A percentile compares a stretch with the other conserved stretches of the same genome.
phyloP scores from a whole-genome alignment of 2,113 vertebrate species.

The Lasiurus cinereus region DNA sequence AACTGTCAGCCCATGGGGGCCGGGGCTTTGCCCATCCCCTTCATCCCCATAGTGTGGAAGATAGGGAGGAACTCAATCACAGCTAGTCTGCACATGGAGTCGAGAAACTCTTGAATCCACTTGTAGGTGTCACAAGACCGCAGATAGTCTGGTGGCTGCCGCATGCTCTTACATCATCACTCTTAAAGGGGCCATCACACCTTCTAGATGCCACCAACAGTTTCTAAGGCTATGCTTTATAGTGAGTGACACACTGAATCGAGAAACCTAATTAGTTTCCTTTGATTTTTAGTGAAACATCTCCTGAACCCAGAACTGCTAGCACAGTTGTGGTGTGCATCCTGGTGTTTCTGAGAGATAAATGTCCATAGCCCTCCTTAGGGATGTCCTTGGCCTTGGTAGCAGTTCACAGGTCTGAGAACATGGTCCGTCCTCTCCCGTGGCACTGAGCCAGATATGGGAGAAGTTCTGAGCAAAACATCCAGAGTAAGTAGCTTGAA shows the following conservation, averaged over 20 bases:
- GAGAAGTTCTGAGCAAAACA: background rate
- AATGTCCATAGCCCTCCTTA: rapidly evolving
- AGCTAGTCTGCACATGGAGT: background rate
- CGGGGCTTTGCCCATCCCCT: background rate
- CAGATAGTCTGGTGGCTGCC: background rate
- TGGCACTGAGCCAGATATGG: rapidly evolving
- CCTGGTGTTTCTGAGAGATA: background rate
- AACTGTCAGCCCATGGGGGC: background rate
- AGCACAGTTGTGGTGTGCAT: rapidly evolving
- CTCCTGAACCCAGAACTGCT: background rate
- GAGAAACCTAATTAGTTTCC: background rate
- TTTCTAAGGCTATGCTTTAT: background rate
- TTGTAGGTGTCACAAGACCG: rapidly evolving
- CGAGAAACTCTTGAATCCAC: background rate
- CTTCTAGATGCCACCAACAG: background rate
- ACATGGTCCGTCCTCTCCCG: too few species aligned
- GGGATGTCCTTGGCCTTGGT: background rate
- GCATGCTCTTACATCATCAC: background rate
- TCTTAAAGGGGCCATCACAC: background rate
- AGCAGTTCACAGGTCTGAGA: background rate
- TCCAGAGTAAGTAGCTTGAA: too few species aligned
- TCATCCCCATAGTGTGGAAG: rapidly evolving
- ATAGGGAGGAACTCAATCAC: background rate
- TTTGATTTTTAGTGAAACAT: background rate
- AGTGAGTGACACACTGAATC: rapidly evolving